Evolutionary conservation across 1,140 invertebrate genomes (phyloP).

Genomic region (Drosophila ercepeae): DNA sequence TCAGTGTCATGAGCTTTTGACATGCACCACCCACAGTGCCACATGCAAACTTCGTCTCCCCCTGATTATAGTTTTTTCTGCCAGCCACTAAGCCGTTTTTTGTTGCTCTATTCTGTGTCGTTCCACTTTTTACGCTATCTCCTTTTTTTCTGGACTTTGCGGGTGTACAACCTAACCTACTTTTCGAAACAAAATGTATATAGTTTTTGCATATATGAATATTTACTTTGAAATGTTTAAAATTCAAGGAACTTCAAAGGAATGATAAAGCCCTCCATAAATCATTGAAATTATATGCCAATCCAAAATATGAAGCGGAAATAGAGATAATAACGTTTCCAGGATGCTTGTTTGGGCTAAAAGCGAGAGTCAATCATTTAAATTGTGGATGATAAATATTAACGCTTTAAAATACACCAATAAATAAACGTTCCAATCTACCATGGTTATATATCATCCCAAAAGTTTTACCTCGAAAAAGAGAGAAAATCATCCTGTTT

Average conservation of each 20-base stretch:
- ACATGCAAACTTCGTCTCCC: background rate
- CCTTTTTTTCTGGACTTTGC: constrained; percentile 1
- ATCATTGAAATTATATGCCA: background rate
- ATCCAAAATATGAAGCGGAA: too few species aligned
- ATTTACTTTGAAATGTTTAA: background rate
- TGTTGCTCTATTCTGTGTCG: constrained; percentile 6
- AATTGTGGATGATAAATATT: background rate
- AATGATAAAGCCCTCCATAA: background rate
- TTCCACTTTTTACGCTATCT: constrained; percentile 23
- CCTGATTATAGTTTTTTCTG: background rate
- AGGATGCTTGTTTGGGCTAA: background rate
- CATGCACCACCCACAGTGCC: constrained; percentile 34
- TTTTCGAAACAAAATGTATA: constrained; percentile 2
- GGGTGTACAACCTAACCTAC: constrained; percentile 45
- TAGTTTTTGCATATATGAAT: background rate
- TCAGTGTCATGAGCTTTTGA: constrained; percentile 60
- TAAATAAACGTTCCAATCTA: background rate
- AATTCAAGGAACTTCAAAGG: background rate
- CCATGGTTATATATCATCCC: background rate
- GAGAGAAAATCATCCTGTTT: constrained; percentile 33
- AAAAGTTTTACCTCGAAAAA: constrained; percentile 18
- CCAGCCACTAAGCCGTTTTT: constrained; percentile 1
- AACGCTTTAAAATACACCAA: background rate
- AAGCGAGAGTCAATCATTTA: background rate
- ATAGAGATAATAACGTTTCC: too few species aligned